Evolutionary conservation across 2,888 invertebrate genomes (phyloP), one percentile per base, ranked within the genome.

Genomic region (Ypsolopha sequella): DNA sequence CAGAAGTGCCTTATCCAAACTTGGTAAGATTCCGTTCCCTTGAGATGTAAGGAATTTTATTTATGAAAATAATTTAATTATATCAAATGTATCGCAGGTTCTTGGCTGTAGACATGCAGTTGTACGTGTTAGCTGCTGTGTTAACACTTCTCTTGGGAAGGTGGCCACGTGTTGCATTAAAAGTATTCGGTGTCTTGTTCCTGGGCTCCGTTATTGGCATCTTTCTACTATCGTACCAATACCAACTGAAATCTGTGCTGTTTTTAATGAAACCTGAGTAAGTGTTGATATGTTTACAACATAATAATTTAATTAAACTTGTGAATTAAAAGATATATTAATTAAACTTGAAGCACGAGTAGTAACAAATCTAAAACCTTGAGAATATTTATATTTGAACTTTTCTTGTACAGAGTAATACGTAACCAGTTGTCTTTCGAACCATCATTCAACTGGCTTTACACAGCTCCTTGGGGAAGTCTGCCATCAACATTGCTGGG

Each of bases 31-130:
- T 38, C 8, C 6, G 11, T 11, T 3, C 2, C 8, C 14, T 44
- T 4, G 44, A 13, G 44, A 13, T 44, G 3, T 6, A 9, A 13
- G 44, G n/a, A 13, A 13, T 44, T 44, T 44, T 44, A 8, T 44
- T n/a, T n/a, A n/a, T 44, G 11, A 44, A 44, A 44, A 14, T 39
- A 39, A 39, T 9, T 39, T 39, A 9, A 39, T n/a, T 1, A 39
- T n/a, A 3, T 6, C 11, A 39, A 43, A 44, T 34, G 11, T 36
- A 9, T 11, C n/a, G 6, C 60, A 80, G 80, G 80, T 80, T 76
- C 60, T 55, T 80, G 7, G 78, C 80, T 0, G 80, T 69, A 36
- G 80, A 81, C 55, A 70, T 74, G 70, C 80, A 81, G 63, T 60
- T 81, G 52, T 69, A 71, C 59, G 11, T 71, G 7, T 13, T 69